Base-by-base conservation (phyloP, 2,888 invertebrate genomes). In the Zonitis immaculata region DNA sequence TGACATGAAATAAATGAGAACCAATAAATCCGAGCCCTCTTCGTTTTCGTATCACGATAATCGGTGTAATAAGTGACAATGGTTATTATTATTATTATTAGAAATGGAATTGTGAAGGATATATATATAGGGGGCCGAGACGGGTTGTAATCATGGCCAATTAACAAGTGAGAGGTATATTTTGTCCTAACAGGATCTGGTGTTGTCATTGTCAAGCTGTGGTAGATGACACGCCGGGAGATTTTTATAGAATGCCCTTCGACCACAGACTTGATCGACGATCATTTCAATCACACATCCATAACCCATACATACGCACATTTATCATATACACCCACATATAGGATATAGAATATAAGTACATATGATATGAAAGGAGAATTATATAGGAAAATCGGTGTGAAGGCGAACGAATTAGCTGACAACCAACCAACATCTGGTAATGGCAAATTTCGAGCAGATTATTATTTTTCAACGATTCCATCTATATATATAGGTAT, bases 61-160 rank as follows among this genome's bases (percentile, higher is more conserved):
- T 66, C 66, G 64, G 61, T 57, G 61, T 64, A 62, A 69, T 68
- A 67, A 67, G 65, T 66, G 67, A 70, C 68, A 69, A 67, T 67
- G 62, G 66, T n/a, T n/a, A n/a, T n/a, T n/a, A n/a, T 62, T 62
- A 66, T 64, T 65, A 68, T 66, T 47, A 46, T 52, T 18, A 3
- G 35, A 47, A 44, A 55, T 50, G 53, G 58, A 59, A 60, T 58
- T 18, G 58, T 56, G 58, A 45, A 42, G 47, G 8, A 42, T 49
- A 49, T n/a, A n/a, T n/a, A n/a, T n/a, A n/a, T n/a, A n/a, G n/a
- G 59, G 61, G 58, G 59, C 63, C 57, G 62, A 57, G 61, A 63
- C 63, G 61, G 61, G 62, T 64, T 66, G 66, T 69, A 70, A 71
- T 71, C 71, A 69, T 68, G 69, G 69, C 68, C 71, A 71, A 71